These are phyloP conservation scores for Polymixis lichenea DNA, from an alignment of 2,888 invertebrate genomes.

Conservation along the genomic window DNA sequence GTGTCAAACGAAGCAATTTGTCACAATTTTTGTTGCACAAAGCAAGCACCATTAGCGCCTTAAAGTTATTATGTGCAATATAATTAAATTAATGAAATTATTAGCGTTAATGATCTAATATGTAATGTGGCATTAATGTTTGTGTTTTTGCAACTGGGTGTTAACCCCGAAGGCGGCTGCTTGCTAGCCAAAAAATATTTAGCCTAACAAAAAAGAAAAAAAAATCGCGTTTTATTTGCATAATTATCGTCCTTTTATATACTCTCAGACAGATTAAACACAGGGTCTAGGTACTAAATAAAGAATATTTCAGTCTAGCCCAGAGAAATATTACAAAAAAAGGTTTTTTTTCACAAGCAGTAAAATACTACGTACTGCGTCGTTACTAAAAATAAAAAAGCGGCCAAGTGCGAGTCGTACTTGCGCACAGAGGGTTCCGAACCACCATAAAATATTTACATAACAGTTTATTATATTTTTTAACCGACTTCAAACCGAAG, in stretches of 20 bases:
- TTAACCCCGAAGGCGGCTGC: not conserved
- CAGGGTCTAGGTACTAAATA: constrained; percentile 8
- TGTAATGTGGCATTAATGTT: too few relatives aligned
- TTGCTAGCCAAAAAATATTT: not conserved
- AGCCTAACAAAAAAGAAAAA: not conserved
- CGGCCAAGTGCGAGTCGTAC: not conserved
- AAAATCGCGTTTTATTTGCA: not conserved
- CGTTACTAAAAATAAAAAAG: constrained; percentile 15
- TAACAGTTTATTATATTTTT: too few relatives aligned
- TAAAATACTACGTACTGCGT: constrained; percentile 2
- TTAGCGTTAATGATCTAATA: too few relatives aligned
- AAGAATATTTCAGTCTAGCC: constrained; percentile 23
- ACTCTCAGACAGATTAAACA: constrained; percentile 11
- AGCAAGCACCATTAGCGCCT: too few relatives aligned
- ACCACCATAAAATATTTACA: not conserved
- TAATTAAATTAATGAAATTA: too few relatives aligned
- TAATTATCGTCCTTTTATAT: not conserved
- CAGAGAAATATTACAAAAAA: not conserved
- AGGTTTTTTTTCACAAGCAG: constrained; percentile 3
- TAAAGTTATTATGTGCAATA: too few relatives aligned
- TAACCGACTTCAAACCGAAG: too few relatives aligned
- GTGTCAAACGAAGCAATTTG: too few relatives aligned
- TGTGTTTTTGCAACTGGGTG: too few relatives aligned
- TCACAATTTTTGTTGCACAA: too few relatives aligned
- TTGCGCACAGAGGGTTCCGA: not conserved